Evolutionary conservation across 2,113 vertebrate species (phyloP).

Genomic region (Xenopus borealis): DNA sequence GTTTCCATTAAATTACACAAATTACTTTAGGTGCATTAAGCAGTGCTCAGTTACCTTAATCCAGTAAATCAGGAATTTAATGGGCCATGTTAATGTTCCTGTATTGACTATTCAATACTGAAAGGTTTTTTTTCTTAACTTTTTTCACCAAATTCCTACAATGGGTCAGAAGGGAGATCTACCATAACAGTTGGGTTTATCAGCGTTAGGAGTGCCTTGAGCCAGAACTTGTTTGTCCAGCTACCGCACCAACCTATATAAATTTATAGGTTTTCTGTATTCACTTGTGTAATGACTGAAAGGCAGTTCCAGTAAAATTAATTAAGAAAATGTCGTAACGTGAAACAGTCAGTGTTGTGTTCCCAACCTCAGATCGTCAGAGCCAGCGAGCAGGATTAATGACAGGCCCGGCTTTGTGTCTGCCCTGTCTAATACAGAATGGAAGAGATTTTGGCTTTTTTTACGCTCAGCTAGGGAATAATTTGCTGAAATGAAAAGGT

Average conservation of each 20-base stretch:
- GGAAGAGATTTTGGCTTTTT: slow-evolving; percentile 36
- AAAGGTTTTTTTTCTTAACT: not conserved
- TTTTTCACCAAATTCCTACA: slow-evolving; percentile 50
- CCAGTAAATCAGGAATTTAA: not conserved
- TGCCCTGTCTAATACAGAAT: slow-evolving; percentile 47
- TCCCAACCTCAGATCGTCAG: slow-evolving; percentile 48
- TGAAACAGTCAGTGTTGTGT: slow-evolving; percentile 36
- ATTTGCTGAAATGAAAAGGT: slow-evolving; percentile 73
- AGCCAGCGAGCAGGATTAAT: slow-evolving; percentile 49
- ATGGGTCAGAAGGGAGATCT: slow-evolving; percentile 51
- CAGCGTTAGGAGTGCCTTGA: too few species aligned
- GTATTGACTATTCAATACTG: not conserved
- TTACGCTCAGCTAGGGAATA: slow-evolving; percentile 54
- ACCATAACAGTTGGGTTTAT: too few species aligned
- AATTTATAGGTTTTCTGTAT: too few species aligned
- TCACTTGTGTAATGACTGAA: too few species aligned
- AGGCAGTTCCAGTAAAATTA: slow-evolving; percentile 39
- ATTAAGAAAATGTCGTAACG: slow-evolving; percentile 44
- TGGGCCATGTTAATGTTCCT: not conserved
- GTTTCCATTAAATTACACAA: too few species aligned
- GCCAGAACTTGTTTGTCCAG: too few species aligned
- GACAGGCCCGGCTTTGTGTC: slow-evolving; percentile 58
- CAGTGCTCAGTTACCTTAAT: slow-evolving; percentile 17
- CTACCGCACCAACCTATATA: too few species aligned
- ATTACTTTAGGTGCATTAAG: slow-evolving; percentile 21